phyloP scores from a whole-genome alignment of 2,888 invertebrate species.

The Eristalis tenax region DNA sequence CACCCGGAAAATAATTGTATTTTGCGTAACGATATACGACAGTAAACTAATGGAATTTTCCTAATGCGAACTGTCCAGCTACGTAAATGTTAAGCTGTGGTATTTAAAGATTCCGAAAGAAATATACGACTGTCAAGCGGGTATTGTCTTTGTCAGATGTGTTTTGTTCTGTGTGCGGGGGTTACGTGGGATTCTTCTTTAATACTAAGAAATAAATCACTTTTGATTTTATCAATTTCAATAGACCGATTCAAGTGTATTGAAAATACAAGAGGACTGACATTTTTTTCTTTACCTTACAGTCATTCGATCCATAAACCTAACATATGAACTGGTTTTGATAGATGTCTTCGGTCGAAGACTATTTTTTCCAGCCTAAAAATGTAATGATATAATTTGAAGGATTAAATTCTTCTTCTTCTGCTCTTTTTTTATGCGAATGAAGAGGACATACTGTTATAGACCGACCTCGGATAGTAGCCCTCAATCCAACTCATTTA shows the following conservation, averaged over 20 bases:
- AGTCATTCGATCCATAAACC: too few species aligned
- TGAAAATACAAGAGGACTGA: background rate
- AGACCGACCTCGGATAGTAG: too few species aligned
- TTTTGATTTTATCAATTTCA: background rate
- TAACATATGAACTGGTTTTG: too few species aligned
- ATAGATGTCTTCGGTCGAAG: too few species aligned
- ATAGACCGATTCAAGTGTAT: background rate
- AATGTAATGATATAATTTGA: too few species aligned
- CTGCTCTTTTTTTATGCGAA: too few species aligned
- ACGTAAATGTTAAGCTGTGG: background rate
- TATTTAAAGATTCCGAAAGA: background rate
- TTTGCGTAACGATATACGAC: conserved; percentile 30
- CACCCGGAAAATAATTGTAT: conserved; percentile 43
- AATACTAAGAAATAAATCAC: background rate
- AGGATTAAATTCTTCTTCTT: too few species aligned
- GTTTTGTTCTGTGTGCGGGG: background rate
- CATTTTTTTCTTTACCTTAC: background rate
- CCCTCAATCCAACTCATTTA: too few species aligned
- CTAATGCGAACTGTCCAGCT: conserved; percentile 10
- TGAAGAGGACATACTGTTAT: too few species aligned
- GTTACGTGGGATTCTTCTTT: background rate
- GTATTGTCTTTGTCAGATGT: background rate
- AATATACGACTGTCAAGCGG: background rate
- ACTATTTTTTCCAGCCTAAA: too few species aligned
- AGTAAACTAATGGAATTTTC: conserved; percentile 23